Evolutionary conservation across 1,140 invertebrate species (phyloP).

Genomic region (Pseudomyrmex sp.): DNA sequence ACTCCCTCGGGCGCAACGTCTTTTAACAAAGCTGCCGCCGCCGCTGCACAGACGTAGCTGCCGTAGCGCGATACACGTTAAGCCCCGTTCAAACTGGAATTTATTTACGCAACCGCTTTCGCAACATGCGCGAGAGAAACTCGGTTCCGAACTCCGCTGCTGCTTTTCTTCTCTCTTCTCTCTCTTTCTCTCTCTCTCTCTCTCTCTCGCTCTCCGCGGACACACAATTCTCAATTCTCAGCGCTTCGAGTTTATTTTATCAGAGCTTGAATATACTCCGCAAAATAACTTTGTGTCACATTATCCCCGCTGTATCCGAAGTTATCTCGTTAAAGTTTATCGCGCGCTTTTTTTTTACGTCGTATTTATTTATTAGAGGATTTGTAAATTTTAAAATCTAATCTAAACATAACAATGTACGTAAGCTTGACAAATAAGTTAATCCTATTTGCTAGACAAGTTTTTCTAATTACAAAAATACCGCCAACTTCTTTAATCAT

Average conservation of each 20-base stretch:
- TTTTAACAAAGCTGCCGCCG: constrained; percentile 73
- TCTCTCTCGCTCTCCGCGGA: constrained; percentile 9
- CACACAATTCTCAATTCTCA: constrained; percentile 37
- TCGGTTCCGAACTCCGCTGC: background rate
- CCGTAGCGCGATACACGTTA: constrained; percentile 70
- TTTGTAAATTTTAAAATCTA: no score
- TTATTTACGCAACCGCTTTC: constrained; percentile 71
- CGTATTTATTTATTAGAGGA: no score
- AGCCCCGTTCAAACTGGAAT: constrained; percentile 76
- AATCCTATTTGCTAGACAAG: no score
- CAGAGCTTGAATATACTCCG: constrained; percentile 1
- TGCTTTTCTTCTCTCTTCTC: constrained; percentile 2
- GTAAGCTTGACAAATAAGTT: no score
- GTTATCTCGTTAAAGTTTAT: no score
- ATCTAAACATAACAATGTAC: no score
- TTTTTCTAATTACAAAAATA: no score
- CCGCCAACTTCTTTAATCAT: no score
- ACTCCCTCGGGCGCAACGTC: constrained; percentile 44
- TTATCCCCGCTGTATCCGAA: no score
- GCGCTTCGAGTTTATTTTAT: constrained; percentile 35
- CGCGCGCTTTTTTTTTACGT: no score
- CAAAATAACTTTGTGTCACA: background rate
- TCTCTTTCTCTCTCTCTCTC: background rate
- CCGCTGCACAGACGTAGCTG: constrained; percentile 64
- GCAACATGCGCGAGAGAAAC: background rate